Percentiles rank a stretch among this genome's conserved stretches.
These are phyloP conservation scores for Portevinia maculata DNA, from an alignment of 2,888 invertebrate species.

Conservation along the genomic window DNA sequence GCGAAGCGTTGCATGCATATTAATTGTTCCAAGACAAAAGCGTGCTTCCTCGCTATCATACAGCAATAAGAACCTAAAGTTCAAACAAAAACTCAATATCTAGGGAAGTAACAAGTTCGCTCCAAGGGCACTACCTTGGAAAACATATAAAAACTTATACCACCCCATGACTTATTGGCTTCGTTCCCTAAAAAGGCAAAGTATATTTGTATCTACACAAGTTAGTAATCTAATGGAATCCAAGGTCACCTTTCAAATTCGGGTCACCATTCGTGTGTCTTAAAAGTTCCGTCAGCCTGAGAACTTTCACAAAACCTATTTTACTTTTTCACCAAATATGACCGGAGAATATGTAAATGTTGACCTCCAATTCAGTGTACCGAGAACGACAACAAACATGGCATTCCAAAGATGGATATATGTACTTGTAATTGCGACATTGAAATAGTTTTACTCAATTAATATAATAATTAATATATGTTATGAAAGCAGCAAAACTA, in stretches of 20 bases:
- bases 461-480: too few relatives aligned
- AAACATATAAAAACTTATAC: neutral
- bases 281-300: slow-evolving; percentile 1
- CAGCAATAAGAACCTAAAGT: neutral
- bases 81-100: neutral
- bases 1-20: too few relatives aligned
- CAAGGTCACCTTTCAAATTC: slow-evolving; percentile 7
- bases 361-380: slow-evolving; percentile 44
- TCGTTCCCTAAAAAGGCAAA: neutral
- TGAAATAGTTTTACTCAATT: slow-evolving; percentile 44
- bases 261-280: slow-evolving; percentile 26
- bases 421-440: slow-evolving; percentile 21
- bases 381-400: slow-evolving; percentile 1
- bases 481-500: slow-evolving; percentile 18
- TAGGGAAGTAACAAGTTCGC: neutral
- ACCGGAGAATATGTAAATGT: slow-evolving; percentile 44
- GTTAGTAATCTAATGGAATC: neutral
- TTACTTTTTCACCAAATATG: slow-evolving; percentile 26
- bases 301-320: slow-evolving; percentile 22
- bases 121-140: slow-evolving; percentile 19
- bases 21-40: too few relatives aligned
- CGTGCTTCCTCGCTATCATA: neutral
- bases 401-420: slow-evolving; percentile 14
- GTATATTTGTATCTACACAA: neutral
- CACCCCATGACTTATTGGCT: slow-evolving; percentile 6